Evolutionary conservation across 2,113 vertebrate genomes (phyloP), one percentile per base, ranked within the genome.

Genomic region (Serinus canaria): DNA sequence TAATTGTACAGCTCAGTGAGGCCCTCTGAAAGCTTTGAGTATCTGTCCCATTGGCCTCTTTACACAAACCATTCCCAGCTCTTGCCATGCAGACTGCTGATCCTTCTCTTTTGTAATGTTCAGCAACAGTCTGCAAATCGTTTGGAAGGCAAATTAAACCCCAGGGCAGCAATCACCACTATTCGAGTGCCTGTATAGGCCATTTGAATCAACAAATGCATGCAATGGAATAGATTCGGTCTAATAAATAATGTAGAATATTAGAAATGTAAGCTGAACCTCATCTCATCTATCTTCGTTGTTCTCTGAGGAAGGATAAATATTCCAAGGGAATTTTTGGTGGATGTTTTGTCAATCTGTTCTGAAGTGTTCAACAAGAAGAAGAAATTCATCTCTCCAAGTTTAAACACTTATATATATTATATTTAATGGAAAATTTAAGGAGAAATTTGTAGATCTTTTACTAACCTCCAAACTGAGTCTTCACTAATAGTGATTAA

Each of bases 101-200:
- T 83, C 90, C 72, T 49, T 75, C 74, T 91, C 52, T 93, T 96
- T 59, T 83, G 35, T 56, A 52, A 35, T 27, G 73, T 92, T 94
- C 90, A 93, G 77, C 74, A 95, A 94, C 87, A 80, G 62, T 50
- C 72, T 95, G 94, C 69, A 91, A 90, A 93, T 91, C 39, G 46
- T 64, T 89, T 41, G 16, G n/a, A 49, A 83, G 60, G 84, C 59
- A 87, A 87, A 87, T 91, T 69, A 73, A 66, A 90, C 73, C 75
- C 14, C 1, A 86, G 72, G 78, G 88, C 75, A 83, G 75, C 79
- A 82, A 62, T 86, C 59, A 64, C 35, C 43, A 19, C 75, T 55
- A 9, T 37, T 37, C 8, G 37, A 56, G 18, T 60, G 55, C 30
- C 67, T 90, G 4, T 81, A 12, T 7, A 60, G 75, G 31, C 52